Percentiles rank a stretch among this genome's conserved stretches.
phyloP scores from a whole-genome alignment of 2,797 vertebrate species.

The Limnodromus scolopaceus region DNA sequence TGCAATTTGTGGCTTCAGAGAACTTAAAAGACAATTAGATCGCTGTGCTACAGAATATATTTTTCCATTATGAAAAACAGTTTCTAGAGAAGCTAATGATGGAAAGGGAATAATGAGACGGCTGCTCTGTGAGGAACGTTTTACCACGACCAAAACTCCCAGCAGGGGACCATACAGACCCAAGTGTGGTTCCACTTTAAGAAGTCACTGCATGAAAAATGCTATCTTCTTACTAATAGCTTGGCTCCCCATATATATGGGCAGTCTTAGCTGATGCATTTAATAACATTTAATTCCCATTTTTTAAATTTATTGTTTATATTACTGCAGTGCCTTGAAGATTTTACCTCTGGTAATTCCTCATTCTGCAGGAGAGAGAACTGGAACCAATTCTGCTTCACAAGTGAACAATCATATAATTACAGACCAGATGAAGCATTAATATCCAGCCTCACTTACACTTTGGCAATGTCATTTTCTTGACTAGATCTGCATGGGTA shows the following conservation, averaged over 20 bases:
- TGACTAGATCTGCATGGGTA: background rate
- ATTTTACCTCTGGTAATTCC: background rate
- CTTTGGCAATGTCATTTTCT: background rate
- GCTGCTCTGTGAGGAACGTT: fast-evolving
- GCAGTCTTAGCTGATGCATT: background rate
- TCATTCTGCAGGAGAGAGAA: background rate
- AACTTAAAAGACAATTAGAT: background rate
- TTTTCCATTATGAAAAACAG: background rate
- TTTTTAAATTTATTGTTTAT: background rate
- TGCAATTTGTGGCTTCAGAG: background rate
- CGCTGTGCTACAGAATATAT: background rate
- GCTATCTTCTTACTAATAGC: background rate
- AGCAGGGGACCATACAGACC: background rate
- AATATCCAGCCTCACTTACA: background rate
- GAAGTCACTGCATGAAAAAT: background rate
- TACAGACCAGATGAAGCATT: background rate
- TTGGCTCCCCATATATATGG: background rate
- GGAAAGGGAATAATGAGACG: background rate
- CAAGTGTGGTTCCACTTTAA: background rate
- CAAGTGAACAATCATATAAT: background rate
- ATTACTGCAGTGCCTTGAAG: background rate
- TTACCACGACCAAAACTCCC: background rate
- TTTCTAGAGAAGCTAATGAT: background rate
- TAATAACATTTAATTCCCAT: background rate
- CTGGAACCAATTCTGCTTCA: background rate